These are phyloP conservation scores for Glaucomys volans DNA, from an alignment of 2,113 vertebrate species.

Conservation along the genomic window DNA sequence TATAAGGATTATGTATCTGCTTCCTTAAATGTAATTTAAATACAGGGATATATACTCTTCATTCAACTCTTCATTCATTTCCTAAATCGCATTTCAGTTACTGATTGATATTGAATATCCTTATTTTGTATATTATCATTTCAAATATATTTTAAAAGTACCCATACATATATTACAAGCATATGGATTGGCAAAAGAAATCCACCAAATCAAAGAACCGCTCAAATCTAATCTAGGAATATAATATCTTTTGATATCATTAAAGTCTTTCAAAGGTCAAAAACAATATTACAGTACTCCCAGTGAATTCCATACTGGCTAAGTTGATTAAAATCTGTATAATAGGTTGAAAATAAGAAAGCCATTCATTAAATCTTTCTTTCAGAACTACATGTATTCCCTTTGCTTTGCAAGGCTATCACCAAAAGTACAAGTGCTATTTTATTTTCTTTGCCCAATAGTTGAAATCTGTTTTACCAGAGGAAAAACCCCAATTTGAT, in stretches of 20 bases:
- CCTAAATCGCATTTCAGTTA: not conserved
- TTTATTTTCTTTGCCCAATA: slow-evolving; percentile 8
- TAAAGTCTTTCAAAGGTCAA: not conserved
- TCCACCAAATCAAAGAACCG: not conserved
- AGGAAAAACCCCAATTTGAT: not conserved
- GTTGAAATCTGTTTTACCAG: slow-evolving; percentile 49
- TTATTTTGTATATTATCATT: not conserved
- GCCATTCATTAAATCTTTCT: not conserved
- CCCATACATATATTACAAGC: not conserved
- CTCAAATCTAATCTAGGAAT: not conserved
- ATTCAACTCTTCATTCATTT: slow-evolving; percentile 1
- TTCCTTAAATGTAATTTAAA: not conserved
- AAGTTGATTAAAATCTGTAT: not conserved
- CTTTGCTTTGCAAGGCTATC: not conserved
- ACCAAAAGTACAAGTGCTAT: not conserved
- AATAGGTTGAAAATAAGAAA: not conserved
- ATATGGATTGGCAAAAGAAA: not conserved
- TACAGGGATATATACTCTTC: not conserved
- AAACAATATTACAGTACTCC: not conserved
- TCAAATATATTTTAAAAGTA: not conserved
- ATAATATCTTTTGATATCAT: not conserved
- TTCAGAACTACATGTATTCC: not conserved
- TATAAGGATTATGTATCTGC: fast-evolving
- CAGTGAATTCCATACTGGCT: not conserved
- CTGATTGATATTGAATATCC: not conserved